Evolutionary conservation across 2,888 invertebrate genomes (phyloP), one percentile per base, ranked within the genome.

Genomic region (Sinotaia quadrata): DNA sequence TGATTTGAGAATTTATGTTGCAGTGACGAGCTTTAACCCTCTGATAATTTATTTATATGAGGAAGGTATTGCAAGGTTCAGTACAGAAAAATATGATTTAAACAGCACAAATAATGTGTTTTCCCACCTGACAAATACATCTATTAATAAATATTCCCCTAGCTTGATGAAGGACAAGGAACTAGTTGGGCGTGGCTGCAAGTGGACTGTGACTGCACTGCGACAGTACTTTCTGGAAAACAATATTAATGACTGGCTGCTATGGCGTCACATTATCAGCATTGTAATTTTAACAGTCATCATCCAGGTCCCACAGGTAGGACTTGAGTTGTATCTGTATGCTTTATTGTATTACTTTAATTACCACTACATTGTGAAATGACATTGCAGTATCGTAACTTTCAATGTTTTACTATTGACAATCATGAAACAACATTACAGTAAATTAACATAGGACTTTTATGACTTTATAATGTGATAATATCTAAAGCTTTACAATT

Each of bases 91-190:
- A 83, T 95, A 94, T 88, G 93, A 93, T 31, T 86, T 87, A 31
- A 75, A 73, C 60, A 62, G 71, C 36, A 75, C 86, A 21, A 74
- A 77, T 33, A 87, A 87, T 70, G 74, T 84, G 33, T 87, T 81
- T 72, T 75, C 85, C 12, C 87, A 87, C 68, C 75, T 87, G 21
- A 87, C 87, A 10, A 87, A 87, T 72, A 85, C 86, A 3, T 86
- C 86, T 31, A 87, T 87, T 63, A 86, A 87, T 71, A 86, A 84
- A 69, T 78, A 81, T 72, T 81, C 85, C 68, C 94, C 95, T 0
- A 92, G 93, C 15, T 95, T 94, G 84, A 91, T 92, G 0, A 92
- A 93, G 84, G 93, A 94, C 88, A 95, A 95, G 86, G 94, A 94
- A 78, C 90, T 94, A 78, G 92, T 95, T 72, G 95, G 95, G 71